Base-by-base conservation (phyloP, 2,797 vertebrate genomes). In the Sandelia bainsii region DNA sequence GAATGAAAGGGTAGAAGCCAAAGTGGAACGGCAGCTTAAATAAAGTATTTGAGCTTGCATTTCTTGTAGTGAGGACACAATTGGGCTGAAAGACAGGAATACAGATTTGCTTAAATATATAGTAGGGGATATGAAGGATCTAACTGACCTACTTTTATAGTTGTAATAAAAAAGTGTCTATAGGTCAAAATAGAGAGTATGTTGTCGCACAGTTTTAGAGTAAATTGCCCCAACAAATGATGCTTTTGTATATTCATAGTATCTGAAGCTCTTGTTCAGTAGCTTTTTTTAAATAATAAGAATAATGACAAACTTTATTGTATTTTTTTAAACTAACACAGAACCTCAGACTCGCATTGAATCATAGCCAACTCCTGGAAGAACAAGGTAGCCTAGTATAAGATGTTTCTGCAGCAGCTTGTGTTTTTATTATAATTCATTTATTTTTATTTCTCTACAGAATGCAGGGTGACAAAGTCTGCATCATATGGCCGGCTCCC, bases 391-490 rank as follows among this genome's bases (percentile, higher is more conserved):
- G 14, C 9, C 4, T 20, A 67, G 45, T 19, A 44, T 32, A 45
- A 39, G 3, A 27, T 54, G 1, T 54, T 49, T 22, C 20, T 63
- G 13, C 4, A 50, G 10, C 42, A 44, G 20, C 46, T 0, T 25
- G 37, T 2, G 0, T 17, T n/a, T 58, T 32, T 29, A 13, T 40
- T 3, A 44, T 1, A 45, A 32, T 40, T 82, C 27, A 66, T 79
- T n/a, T 34, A 34, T 10, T 34, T 19, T 20, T 17, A 13, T 67
- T 89, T 45, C 70, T 84, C 86, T 89, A n/a, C 85, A 99, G 98
- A 98, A 87, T 98, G 98, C 93, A 95, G 97, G 27, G 96, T 99
- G 88, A 93, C 96, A 80, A 99, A 99, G 92, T 99, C 98, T 45
- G 94, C 95, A 63, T 99, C 98, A 4, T 99, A 99, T 77, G 97